phyloP scores from a whole-genome alignment of 2,888 invertebrate genomes.

The Antitype chi region DNA sequence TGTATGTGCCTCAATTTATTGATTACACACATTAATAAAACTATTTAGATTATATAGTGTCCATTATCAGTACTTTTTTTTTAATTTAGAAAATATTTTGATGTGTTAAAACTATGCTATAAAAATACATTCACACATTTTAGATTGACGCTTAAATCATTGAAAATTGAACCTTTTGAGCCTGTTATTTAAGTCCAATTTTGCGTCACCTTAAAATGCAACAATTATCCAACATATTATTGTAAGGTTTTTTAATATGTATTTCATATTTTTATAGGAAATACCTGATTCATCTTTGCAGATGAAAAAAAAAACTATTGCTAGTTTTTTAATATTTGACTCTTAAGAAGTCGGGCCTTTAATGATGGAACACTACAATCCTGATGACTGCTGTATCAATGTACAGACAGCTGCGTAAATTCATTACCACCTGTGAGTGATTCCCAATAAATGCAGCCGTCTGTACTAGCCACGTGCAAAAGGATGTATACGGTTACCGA shows the following conservation, averaged over 20 bases:
- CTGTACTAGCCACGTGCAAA: conserved; percentile 20
- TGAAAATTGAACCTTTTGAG: background rate
- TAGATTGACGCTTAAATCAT: background rate
- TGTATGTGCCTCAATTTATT: conserved; percentile 4
- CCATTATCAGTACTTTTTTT: conserved; percentile 1
- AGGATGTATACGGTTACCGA: background rate
- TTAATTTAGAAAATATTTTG: background rate
- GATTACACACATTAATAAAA: background rate
- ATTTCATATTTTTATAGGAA: background rate
- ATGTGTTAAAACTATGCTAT: background rate
- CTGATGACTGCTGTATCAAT: conserved; percentile 23
- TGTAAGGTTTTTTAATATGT: background rate
- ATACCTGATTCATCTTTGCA: background rate
- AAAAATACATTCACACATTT: background rate
- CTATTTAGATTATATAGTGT: conserved; percentile 1
- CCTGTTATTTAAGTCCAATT: background rate
- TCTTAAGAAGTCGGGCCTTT: conserved; percentile 34
- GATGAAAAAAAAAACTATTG: too few relatives aligned
- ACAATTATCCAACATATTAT: background rate
- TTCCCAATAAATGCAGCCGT: conserved; percentile 4
- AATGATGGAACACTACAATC: conserved; percentile 17
- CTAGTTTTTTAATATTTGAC: conserved; percentile 6
- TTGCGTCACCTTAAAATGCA: background rate
- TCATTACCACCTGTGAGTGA: background rate
- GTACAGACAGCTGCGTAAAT: conserved; percentile 4